A percentile compares a stretch with the other conserved stretches of the same genome.
phyloP scores from a whole-genome alignment of 2,113 vertebrate species.

The Corythoichthys haematopterus region DNA sequence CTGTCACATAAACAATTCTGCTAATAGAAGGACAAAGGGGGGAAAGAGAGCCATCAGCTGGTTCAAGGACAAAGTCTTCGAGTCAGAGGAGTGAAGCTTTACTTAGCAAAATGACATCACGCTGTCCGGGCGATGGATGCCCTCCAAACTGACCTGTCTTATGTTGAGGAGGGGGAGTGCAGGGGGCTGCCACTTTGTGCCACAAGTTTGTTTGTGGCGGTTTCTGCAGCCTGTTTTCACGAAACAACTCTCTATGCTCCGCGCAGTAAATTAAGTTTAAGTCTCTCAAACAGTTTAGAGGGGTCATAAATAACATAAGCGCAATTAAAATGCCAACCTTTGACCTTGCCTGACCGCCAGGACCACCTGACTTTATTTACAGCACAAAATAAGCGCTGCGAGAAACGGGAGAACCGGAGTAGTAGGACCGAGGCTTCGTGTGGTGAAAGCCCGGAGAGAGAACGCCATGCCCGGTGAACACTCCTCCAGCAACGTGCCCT shows the following conservation, averaged over 20 bases:
- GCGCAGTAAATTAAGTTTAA: constrained; percentile 62
- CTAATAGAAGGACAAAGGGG: constrained; percentile 2
- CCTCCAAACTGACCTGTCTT: constrained; percentile 7
- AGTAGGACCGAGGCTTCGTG: constrained; percentile 8
- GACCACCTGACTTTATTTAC: constrained; percentile 70
- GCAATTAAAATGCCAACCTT: constrained; percentile 79
- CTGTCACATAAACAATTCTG: constrained; percentile 12
- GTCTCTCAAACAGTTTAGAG: constrained; percentile 61
- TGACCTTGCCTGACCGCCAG: constrained; percentile 73
- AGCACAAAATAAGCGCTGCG: constrained; percentile 23
- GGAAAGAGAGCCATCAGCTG: constrained; percentile 11
- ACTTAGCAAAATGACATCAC: constrained; percentile 34
- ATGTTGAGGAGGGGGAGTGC: not conserved
- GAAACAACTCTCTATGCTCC: constrained; percentile 22
- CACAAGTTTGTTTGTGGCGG: constrained; percentile 49
- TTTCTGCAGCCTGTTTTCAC: constrained; percentile 24
- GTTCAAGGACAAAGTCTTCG: constrained; percentile 55
- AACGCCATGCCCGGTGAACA: constrained; percentile 42
- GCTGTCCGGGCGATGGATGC: constrained; percentile 23
- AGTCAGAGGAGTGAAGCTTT: constrained; percentile 28
- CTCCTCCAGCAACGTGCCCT: not conserved
- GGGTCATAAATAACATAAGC: constrained; percentile 76
- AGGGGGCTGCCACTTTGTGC: not conserved
- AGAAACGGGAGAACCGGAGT: constrained; percentile 12
- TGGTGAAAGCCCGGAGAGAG: constrained; percentile 49